Evolutionary conservation across 64 coral and sea anemone species (phyloP).

Genomic region (Platygyra sinensis): DNA sequence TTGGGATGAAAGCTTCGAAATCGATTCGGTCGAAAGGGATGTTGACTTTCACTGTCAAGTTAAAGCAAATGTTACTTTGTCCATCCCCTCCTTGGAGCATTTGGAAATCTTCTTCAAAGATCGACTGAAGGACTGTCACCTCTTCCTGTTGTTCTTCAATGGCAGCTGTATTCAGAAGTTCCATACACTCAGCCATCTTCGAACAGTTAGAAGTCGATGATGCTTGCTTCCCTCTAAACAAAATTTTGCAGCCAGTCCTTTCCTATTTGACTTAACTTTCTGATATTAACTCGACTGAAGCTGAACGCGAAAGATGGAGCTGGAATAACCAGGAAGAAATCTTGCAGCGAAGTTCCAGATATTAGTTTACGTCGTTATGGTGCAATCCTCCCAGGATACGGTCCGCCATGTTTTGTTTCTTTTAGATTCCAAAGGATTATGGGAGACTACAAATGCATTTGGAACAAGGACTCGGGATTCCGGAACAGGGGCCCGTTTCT

Average conservation of each 20-base stretch:
- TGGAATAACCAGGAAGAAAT: neutral
- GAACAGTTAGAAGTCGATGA: neutral
- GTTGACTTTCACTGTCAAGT: constrained; percentile 57
- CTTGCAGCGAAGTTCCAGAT: neutral
- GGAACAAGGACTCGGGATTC: neutral
- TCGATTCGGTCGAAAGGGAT: constrained; percentile 60
- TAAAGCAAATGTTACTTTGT: constrained; percentile 54
- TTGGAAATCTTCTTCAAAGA: constrained; percentile 66
- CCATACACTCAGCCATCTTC: constrained; percentile 58
- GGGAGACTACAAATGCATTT: neutral
- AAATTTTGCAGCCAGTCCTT: neutral
- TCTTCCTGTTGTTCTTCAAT: constrained; percentile 79
- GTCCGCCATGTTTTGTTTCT: neutral
- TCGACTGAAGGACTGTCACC: constrained; percentile 73
- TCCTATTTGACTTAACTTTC: neutral
- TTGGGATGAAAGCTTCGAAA: constrained; percentile 71
- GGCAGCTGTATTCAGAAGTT: constrained; percentile 20
- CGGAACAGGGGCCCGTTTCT: too few species aligned
- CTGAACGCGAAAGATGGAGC: neutral
- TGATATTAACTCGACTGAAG: neutral
- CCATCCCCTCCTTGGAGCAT: constrained; percentile 19
- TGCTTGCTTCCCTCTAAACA: neutral
- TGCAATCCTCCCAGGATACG: neutral
- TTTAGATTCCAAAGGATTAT: neutral
- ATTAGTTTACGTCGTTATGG: neutral